phyloP scores from a whole-genome alignment of 2,888 invertebrate genomes.

The Zygothrica quintamaculata region DNA sequence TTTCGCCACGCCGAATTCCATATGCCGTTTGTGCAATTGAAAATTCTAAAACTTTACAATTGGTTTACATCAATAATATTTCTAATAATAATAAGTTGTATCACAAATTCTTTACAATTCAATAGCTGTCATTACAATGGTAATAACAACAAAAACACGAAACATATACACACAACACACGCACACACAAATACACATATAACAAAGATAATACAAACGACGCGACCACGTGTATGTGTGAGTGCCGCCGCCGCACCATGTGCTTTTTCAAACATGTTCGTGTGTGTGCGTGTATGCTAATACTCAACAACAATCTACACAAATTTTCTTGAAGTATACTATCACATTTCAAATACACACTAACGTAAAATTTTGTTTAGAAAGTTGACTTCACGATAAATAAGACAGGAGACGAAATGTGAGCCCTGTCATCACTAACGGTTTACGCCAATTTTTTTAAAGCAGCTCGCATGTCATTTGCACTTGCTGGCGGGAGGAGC shows the following conservation, averaged over 20 bases:
- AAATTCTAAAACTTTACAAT: no score
- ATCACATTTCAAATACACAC: constrained; percentile 59
- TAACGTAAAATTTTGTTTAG: constrained; percentile 57
- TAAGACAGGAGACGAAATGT: constrained; percentile 26
- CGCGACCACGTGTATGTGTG: constrained; percentile 65
- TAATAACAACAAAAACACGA: constrained; percentile 62
- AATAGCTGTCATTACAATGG: constrained; percentile 22
- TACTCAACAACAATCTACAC: constrained; percentile 53
- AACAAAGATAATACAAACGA: constrained; percentile 11
- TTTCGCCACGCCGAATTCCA: constrained; percentile 25
- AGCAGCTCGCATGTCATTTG: constrained; percentile 30
- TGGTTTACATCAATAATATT: no score
- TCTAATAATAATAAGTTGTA: neutral
- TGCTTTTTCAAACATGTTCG: constrained; percentile 61
- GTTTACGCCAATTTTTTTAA: constrained; percentile 31
- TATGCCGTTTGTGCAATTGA: constrained; percentile 12
- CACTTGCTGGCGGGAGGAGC: constrained; percentile 29
- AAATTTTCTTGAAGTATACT: constrained; percentile 42
- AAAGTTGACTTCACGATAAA: constrained; percentile 55
- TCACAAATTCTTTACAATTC: neutral
- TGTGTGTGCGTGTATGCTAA: constrained; percentile 22
- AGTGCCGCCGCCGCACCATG: constrained; percentile 71
- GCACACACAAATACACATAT: constrained; percentile 11
- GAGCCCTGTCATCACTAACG: constrained; percentile 19
- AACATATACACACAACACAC: constrained; percentile 12